Percentiles rank a stretch among this genome's conserved stretches.
Evolutionary conservation across 2,113 vertebrate species (phyloP).

Genomic region (Otolemur garnettii): DNA sequence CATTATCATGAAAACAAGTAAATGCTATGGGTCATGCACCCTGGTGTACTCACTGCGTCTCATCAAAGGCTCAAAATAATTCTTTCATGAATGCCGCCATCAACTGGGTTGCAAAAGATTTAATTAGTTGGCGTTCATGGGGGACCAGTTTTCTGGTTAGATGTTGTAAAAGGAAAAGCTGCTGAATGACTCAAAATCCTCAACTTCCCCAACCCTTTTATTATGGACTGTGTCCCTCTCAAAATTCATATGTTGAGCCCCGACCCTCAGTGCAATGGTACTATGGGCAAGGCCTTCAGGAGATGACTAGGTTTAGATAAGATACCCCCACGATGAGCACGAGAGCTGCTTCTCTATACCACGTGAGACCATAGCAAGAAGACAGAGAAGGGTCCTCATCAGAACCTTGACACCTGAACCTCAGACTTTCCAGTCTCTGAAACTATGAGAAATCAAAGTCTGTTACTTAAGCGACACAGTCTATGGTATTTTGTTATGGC

Average conservation of each 20-base stretch:
- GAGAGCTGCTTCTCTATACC: not conserved
- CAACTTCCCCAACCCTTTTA: not conserved
- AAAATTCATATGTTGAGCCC: not conserved
- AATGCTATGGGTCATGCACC: not conserved
- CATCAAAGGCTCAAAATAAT: not conserved
- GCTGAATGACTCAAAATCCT: not conserved
- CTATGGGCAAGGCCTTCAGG: not conserved
- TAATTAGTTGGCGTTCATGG: not conserved
- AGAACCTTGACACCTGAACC: not conserved
- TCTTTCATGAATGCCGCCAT: not conserved
- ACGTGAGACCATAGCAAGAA: not conserved
- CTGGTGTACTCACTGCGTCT: not conserved
- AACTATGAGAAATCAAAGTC: not conserved
- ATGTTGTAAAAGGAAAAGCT: not conserved
- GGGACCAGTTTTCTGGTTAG: not conserved
- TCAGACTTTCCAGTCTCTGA: not conserved
- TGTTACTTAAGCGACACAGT: not conserved
- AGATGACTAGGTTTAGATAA: not conserved
- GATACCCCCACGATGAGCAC: not conserved
- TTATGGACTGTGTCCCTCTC: not conserved
- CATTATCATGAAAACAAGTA: conserved; percentile 28
- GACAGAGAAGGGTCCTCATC: not conserved
- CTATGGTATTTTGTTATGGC: not conserved
- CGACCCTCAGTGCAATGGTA: not conserved
- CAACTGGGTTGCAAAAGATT: conserved; percentile 12